A percentile compares a stretch with the other conserved stretches of the same genome.
phyloP scores from a whole-genome alignment of 2,797 vertebrate genomes.

The Myripristis murdjan region DNA sequence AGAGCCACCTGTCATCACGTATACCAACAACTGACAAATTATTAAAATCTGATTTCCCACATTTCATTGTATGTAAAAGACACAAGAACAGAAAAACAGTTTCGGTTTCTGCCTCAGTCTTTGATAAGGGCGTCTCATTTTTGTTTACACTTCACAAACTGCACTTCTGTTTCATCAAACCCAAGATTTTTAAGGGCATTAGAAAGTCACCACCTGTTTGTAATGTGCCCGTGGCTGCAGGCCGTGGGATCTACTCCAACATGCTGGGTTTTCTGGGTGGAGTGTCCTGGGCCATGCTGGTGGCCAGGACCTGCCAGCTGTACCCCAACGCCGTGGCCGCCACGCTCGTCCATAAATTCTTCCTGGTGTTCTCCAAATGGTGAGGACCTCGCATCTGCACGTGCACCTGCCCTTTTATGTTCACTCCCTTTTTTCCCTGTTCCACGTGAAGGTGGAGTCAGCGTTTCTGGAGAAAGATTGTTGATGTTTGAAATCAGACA shows the following conservation, averaged over 20 bases:
- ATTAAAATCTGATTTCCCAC: not conserved
- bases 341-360: slow-evolving; percentile 99
- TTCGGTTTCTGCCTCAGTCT: too few relatives aligned
- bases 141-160: not conserved
- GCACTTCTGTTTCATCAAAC: not conserved
- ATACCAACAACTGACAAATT: too few relatives aligned
- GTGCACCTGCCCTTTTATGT: not conserved
- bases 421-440: not conserved
- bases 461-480: too few relatives aligned
- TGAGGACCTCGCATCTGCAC: slow-evolving; percentile 74
- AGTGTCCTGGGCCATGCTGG: slow-evolving; percentile 99
- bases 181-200: not conserved
- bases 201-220: not conserved
- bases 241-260: slow-evolving; percentile 99
- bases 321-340: slow-evolving; percentile 99
- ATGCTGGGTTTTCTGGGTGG: slow-evolving; percentile 99
- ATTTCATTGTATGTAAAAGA: not conserved
- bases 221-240: slow-evolving; percentile 79
- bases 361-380: slow-evolving; percentile 99
- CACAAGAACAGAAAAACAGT: too few relatives aligned
- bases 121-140: not conserved
- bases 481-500: too few relatives aligned
- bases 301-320: slow-evolving; percentile 98
- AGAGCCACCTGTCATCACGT: not conserved
- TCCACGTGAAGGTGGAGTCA: slow-evolving; percentile 24